Evolutionary conservation across 2,888 invertebrate genomes (phyloP).

Genomic region (Drosophila paranaensis): DNA sequence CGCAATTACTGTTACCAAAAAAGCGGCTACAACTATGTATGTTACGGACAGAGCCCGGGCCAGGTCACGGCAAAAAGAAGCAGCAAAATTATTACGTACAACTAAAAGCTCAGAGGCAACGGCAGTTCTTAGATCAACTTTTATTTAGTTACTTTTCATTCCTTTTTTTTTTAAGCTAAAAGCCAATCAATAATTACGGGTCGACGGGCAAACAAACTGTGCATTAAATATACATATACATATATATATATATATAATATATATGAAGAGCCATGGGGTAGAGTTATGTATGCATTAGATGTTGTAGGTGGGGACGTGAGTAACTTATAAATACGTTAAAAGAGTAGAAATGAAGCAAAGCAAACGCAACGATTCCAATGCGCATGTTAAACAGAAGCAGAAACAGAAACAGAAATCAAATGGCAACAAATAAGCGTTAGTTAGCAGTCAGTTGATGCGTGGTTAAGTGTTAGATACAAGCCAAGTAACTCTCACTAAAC

Average conservation of each 20-base stretch:
- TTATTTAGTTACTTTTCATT: background rate
- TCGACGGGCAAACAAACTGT: slow-evolving; percentile 42
- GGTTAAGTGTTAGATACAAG: slow-evolving; percentile 6
- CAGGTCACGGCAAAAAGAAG: background rate
- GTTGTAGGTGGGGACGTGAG: slow-evolving; percentile 4
- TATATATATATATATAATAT: slow-evolving; percentile 16
- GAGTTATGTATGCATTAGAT: slow-evolving; percentile 4
- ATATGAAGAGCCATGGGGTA: slow-evolving; percentile 1
- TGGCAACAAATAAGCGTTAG: background rate
- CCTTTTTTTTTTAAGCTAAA: background rate
- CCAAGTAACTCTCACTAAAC: slow-evolving; percentile 12
- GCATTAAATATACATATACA: slow-evolving; percentile 27
- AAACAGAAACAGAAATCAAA: slow-evolving; percentile 6
- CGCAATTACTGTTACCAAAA: slow-evolving; percentile 6
- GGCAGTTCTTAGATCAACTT: background rate
- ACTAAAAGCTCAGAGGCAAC: slow-evolving; percentile 1
- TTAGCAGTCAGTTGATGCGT: slow-evolving; percentile 16
- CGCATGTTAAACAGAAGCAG: slow-evolving; percentile 10
- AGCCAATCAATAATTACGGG: slow-evolving; percentile 10
- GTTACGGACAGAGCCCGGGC: slow-evolving; percentile 6
- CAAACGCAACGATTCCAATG: slow-evolving; percentile 15
- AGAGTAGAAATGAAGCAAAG: slow-evolving; percentile 15
- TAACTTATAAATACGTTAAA: slow-evolving; percentile 3
- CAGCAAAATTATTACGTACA: background rate
- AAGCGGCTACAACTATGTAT: slow-evolving; percentile 7